A percentile compares a stretch with the other conserved stretches of the same genome.
phyloP scores from a whole-genome alignment of 2,888 invertebrate genomes.

The Habrosyne pyritoides region DNA sequence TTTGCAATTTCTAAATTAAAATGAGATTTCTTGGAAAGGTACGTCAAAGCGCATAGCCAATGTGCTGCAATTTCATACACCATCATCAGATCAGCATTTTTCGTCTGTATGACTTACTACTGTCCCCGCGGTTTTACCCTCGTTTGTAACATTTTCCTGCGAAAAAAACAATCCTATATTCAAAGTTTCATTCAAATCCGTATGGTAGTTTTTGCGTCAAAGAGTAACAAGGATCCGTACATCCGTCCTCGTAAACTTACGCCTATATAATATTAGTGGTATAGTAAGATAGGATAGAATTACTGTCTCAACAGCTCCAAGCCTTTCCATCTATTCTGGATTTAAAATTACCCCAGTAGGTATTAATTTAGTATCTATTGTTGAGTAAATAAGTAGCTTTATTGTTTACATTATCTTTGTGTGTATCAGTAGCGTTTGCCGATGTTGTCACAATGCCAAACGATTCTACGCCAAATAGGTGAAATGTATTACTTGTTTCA shows the following conservation, averaged over 20 bases:
- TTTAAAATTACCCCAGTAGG: too few relatives aligned
- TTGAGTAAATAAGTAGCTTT: background rate
- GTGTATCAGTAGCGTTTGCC: background rate
- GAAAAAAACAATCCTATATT: too few relatives aligned
- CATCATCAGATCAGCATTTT: background rate
- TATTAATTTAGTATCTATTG: background rate
- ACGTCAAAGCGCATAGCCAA: too few relatives aligned
- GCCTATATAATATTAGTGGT: too few relatives aligned
- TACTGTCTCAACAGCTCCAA: background rate
- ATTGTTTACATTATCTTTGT: background rate
- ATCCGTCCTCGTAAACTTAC: too few relatives aligned
- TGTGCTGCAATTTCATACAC: background rate
- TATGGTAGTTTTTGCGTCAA: too few relatives aligned
- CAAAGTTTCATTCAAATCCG: too few relatives aligned
- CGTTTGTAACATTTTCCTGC: too few relatives aligned
- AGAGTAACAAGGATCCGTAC: too few relatives aligned
- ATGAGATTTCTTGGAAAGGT: background rate
- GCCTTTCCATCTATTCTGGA: too few relatives aligned
- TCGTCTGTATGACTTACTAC: background rate
- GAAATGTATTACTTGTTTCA: constrained; percentile 1
- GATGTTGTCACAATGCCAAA: background rate
- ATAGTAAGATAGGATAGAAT: too few relatives aligned
- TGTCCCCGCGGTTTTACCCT: too few relatives aligned
- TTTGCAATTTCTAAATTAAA: background rate
- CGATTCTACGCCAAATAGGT: constrained; percentile 7